These are phyloP conservation scores for Lutraria rhynchaena DNA, from an alignment of 1,140 invertebrate genomes.

Conservation along the genomic window DNA sequence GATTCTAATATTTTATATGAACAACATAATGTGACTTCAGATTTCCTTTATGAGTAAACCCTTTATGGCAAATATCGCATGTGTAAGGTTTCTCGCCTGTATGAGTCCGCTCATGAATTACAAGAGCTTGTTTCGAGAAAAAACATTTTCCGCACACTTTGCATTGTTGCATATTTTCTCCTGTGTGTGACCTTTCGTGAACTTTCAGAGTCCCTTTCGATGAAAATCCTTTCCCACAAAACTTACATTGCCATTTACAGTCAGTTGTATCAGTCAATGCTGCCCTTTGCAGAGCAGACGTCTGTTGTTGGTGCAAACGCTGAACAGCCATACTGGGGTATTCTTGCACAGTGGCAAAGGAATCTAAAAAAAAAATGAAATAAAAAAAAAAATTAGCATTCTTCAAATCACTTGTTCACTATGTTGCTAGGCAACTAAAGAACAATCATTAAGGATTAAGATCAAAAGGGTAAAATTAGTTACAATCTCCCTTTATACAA, in stretches of 20 bases:
- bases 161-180: conserved; percentile 9
- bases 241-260: conserved; percentile 9
- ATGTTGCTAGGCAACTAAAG: too few species aligned
- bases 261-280: too few species aligned
- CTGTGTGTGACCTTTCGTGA: conserved; percentile 2
- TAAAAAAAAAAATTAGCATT: too few species aligned
- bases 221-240: conserved; percentile 1
- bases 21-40: conserved; percentile 18
- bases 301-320: neutral
- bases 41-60: conserved; percentile 32
- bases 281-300: neutral
- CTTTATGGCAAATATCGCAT: conserved; percentile 12
- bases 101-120: conserved; percentile 20
- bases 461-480: too few species aligned
- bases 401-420: too few species aligned
- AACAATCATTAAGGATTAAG: too few species aligned
- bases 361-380: too few species aligned
- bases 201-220: neutral
- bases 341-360: too few species aligned
- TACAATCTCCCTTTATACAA: too few species aligned
- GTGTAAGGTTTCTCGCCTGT: conserved; percentile 26
- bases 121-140: neutral
- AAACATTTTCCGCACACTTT: conserved; percentile 7
- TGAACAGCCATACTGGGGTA: too few species aligned
- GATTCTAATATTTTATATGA: conserved; percentile 8